A percentile compares a stretch with the other conserved stretches of the same genome.
phyloP scores from a whole-genome alignment of 2,888 invertebrate species.

The Rosalia funebris region DNA sequence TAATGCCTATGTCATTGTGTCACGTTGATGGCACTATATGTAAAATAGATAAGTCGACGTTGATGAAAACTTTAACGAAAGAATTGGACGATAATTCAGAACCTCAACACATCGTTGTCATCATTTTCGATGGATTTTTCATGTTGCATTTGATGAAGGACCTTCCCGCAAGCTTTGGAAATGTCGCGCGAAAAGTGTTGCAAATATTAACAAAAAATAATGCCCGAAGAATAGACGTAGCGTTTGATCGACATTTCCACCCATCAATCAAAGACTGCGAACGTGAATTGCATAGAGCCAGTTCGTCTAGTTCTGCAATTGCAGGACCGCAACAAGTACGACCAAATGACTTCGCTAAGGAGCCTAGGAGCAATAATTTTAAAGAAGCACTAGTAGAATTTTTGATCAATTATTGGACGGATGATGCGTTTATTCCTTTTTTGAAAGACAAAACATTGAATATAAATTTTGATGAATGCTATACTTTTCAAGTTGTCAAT shows the following conservation, averaged over 20 bases:
- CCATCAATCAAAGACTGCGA: conserved; percentile 18
- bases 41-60: conserved; percentile 24
- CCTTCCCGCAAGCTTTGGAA: conserved; percentile 16
- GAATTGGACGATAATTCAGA: background rate
- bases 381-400: too few relatives aligned
- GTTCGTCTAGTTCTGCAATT: too few relatives aligned
- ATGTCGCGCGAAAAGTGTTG: conserved; percentile 24
- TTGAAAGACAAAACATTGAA: too few relatives aligned
- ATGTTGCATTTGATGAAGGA: conserved; percentile 9
- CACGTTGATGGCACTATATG: conserved; percentile 23
- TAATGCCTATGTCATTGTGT: conserved; percentile 34
- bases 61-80: conserved; percentile 8
- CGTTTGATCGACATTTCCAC: conserved; percentile 1
- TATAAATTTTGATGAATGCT: too few relatives aligned
- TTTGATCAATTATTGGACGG: too few relatives aligned
- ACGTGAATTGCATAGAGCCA: too few relatives aligned
- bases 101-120: conserved; percentile 9
- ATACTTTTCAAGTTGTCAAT: too few relatives aligned
- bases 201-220: background rate
- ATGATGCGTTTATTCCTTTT: too few relatives aligned
- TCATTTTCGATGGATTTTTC: conserved; percentile 20
- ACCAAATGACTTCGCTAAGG: too few relatives aligned
- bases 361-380: too few relatives aligned
- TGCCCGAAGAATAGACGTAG: conserved; percentile 4
- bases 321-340: too few relatives aligned